These are phyloP conservation scores for Cyprinus carpio DNA, from an alignment of 2,113 vertebrate genomes.

Conservation along the genomic window DNA sequence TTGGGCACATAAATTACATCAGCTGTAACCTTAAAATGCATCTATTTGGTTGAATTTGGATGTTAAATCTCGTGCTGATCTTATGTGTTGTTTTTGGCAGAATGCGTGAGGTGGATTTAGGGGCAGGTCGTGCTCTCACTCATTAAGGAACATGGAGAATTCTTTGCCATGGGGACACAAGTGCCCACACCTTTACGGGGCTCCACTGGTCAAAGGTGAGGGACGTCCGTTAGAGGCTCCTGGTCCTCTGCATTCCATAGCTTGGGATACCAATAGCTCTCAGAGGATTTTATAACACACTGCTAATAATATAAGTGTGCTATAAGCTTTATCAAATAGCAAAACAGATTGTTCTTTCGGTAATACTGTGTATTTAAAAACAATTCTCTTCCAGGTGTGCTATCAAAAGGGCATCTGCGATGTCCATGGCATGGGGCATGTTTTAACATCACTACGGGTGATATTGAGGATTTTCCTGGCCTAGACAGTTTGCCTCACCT, in stretches of 20 bases:
- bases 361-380: not conserved
- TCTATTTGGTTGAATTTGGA: not conserved
- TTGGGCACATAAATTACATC: not conserved
- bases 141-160: slow-evolving; percentile 92
- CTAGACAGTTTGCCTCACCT: slow-evolving; percentile 92
- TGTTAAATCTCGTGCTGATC: too few species aligned
- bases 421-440: slow-evolving; percentile 98
- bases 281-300: not conserved
- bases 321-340: not conserved
- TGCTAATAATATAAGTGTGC: not conserved
- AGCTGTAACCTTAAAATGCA: not conserved
- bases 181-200: slow-evolving; percentile 96
- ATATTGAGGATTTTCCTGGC: slow-evolving; percentile 97
- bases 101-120: slow-evolving; percentile 97
- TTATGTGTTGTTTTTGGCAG: slow-evolving; percentile 65
- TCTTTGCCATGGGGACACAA: slow-evolving; percentile 94
- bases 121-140: slow-evolving; percentile 90
- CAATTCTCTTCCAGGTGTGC: slow-evolving; percentile 77
- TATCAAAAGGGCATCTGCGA: slow-evolving; percentile 91
- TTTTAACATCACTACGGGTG: slow-evolving; percentile 90
- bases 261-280: not conserved
- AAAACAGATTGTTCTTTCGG: not conserved
- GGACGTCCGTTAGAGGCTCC: not conserved
- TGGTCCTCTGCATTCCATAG: not conserved
- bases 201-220: slow-evolving; percentile 95